Evolutionary conservation across 2,888 invertebrate species (phyloP), one percentile per base, ranked within the genome.

Genomic region (Norana najaformis): DNA sequence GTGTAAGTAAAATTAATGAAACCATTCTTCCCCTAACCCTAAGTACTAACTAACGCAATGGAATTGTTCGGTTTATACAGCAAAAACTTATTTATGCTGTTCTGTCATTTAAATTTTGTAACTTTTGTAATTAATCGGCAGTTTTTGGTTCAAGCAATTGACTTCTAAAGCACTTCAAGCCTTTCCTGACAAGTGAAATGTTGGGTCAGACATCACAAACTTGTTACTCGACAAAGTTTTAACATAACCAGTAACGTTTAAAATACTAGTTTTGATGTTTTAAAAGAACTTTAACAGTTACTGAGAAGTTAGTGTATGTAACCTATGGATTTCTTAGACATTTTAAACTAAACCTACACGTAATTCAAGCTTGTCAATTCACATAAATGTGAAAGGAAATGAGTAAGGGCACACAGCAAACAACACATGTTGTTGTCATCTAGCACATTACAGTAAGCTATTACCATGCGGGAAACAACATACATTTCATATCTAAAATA

Each of bases 21-120:
- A n/a, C n/a, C 69, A n/a, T 69, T n/a, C n/a, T 69, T 69, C 69
- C 69, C 69, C 30, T 69, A 69, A 69, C n/a, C n/a, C n/a, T n/a
- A n/a, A n/a, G n/a, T n/a, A n/a, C n/a, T n/a, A n/a, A n/a, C 69
- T 69, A n/a, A 69, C 13, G n/a, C 30, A 69, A n/a, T n/a, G n/a
- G 69, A 69, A 69, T 69, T 8, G 30, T n/a, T 69, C 8, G 69
- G 30, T n/a, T 16, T n/a, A 69, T 69, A 69, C 69, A n/a, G 30
- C 30, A 69, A 69, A 69, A n/a, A 6, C 0, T 69, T 3, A 69
- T 69, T 69, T n/a, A 30, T n/a, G 69, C n/a, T 8, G 69, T 69
- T 69, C 5, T 69, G n/a, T 69, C 30, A n/a, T 69, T 69, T 69
- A 4, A 69, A 69, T 69, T 69, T n/a, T 1, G 69, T 69, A 69